phyloP scores from a whole-genome alignment of 2,797 vertebrate species.

The Glossophaga mutica region DNA sequence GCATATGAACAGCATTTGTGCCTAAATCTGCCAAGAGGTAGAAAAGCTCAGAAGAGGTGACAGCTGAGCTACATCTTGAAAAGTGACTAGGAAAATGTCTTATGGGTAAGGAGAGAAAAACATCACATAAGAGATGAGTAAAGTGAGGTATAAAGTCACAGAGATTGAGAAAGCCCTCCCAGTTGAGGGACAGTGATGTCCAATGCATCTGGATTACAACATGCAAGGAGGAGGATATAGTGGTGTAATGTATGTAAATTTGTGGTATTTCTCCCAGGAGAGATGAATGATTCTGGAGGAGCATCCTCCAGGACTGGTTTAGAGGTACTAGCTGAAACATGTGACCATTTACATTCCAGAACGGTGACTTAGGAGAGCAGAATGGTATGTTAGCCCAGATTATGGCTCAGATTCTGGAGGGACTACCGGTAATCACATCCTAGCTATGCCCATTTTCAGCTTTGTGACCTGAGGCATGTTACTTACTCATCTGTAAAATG shows the following conservation, averaged over 20 bases:
- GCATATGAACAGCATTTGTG: neutral
- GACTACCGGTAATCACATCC: no score
- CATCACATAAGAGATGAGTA: neutral
- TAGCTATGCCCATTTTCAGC: neutral
- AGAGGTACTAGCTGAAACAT: neutral
- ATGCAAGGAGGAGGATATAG: neutral
- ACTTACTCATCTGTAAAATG: neutral
- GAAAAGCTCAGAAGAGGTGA: neutral
- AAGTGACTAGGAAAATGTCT: neutral
- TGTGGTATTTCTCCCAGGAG: neutral
- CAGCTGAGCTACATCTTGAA: neutral
- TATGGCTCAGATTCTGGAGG: neutral
- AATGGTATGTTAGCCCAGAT: neutral
- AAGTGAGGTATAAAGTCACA: neutral
- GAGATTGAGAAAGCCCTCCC: neutral
- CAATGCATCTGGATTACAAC: neutral
- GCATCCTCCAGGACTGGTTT: neutral
- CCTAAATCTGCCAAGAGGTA: neutral
- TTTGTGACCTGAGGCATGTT: neutral
- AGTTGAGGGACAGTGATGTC: neutral
- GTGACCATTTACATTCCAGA: rapidly evolving
- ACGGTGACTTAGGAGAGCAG: neutral
- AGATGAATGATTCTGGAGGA: no score
- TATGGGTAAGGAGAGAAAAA: neutral
- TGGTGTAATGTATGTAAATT: neutral